These are phyloP conservation scores for Poliocrania exsul DNA, from an alignment of 2,797 vertebrate species.

Conservation along the genomic window DNA sequence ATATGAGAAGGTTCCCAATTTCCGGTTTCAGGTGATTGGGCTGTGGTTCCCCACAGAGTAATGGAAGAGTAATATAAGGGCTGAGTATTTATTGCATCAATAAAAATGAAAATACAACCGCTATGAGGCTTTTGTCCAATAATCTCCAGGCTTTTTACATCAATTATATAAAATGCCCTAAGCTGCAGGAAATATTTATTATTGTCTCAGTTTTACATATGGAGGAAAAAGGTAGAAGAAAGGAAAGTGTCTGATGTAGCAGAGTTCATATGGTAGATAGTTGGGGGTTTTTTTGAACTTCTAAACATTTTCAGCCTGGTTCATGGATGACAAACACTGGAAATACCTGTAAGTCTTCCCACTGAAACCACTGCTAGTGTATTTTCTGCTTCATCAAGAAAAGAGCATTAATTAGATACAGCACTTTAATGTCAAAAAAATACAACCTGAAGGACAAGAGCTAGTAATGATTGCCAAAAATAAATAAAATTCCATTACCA, in stretches of 20 bases:
- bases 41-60: neutral
- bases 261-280: neutral
- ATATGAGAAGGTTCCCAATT: conserved; percentile 14
- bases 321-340: neutral
- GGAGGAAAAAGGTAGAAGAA: neutral
- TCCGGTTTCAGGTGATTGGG: neutral
- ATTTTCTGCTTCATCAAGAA: neutral
- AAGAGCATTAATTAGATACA: neutral
- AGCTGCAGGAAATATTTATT: neutral
- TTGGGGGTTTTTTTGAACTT: neutral
- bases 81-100: conserved; percentile 12
- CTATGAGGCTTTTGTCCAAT: conserved; percentile 1
- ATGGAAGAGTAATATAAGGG: neutral
- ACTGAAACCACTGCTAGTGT: neutral
- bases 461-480: neutral
- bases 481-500: neutral
- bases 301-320: neutral
- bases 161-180: neutral
- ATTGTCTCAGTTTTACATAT: neutral
- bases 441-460: neutral
- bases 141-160: conserved; percentile 3
- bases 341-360: neutral
- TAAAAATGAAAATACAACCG: conserved; percentile 6
- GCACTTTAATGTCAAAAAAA: neutral
- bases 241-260: neutral